phyloP scores from a whole-genome alignment of 2,113 vertebrate genomes.

The Oryzias curvinotus region DNA sequence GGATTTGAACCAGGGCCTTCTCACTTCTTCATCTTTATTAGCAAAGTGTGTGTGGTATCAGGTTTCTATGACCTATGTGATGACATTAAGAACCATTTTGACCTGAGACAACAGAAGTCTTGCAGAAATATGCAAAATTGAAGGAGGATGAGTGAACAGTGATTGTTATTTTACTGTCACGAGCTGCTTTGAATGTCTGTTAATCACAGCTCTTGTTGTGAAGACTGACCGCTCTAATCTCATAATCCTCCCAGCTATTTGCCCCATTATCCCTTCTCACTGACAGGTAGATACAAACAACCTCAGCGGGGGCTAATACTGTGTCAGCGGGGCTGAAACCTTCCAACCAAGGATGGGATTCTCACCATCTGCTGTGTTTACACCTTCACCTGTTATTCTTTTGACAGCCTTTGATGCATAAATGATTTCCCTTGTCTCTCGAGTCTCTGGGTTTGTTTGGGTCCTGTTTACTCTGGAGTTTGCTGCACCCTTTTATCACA shows the following conservation, averaged over 20 bases:
- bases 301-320: constrained; percentile 50
- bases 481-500: constrained; percentile 58
- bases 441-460: constrained; percentile 37
- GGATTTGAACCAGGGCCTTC: too few species aligned
- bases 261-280: constrained; percentile 55
- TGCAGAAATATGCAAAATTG: too few species aligned
- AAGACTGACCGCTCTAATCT: constrained; percentile 41
- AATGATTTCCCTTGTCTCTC: constrained; percentile 55
- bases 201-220: constrained; percentile 44
- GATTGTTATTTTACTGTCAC: constrained; percentile 10
- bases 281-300: constrained; percentile 58
- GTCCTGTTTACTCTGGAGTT: constrained; percentile 60
- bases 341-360: constrained; percentile 43
- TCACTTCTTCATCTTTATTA: too few species aligned
- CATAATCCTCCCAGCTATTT: constrained; percentile 53
- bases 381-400: constrained; percentile 51
- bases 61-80: too few species aligned
- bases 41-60: too few species aligned
- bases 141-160: constrained; percentile 1
- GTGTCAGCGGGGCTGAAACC: constrained; percentile 49
- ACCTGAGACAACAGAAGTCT: too few species aligned
- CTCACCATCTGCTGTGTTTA: constrained; percentile 59
- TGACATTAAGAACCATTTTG: too few species aligned
- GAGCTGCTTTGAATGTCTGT: constrained; percentile 19
- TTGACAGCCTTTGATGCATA: constrained; percentile 67